A percentile compares a stretch with the other conserved stretches of the same genome.
Conservation (phyloP, 1,140 invertebrate genomes). For the Aphidius gifuensis region DNA sequence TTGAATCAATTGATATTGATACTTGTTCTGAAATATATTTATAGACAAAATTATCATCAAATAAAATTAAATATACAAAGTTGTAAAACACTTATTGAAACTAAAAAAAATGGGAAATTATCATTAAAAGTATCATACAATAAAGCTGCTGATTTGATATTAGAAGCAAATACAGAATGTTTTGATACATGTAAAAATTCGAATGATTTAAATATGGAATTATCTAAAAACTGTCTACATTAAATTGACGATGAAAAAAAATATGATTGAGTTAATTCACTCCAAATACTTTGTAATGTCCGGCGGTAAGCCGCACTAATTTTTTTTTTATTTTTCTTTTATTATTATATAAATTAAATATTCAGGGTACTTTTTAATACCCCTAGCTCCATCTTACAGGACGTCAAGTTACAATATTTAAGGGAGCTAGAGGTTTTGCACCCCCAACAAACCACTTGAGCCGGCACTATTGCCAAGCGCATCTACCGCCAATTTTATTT, state of each 20-base stretch:
- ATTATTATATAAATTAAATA: too few relatives aligned
- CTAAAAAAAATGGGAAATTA: constrained; percentile 39
- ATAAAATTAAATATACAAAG: constrained; percentile 44
- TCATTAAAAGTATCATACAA: constrained; percentile 57
- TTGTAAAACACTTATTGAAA: constrained; percentile 44
- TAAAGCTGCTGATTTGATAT: constrained; percentile 57
- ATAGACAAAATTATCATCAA: constrained; percentile 42
- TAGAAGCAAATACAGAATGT: constrained; percentile 63
- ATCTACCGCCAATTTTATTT: too few relatives aligned
- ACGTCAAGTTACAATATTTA: too few relatives aligned
- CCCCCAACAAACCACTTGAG: too few relatives aligned
- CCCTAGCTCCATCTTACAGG: too few relatives aligned
- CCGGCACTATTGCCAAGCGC: too few relatives aligned
- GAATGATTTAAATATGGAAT: constrained; percentile 62
- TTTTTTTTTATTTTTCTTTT: too few relatives aligned
- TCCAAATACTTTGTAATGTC: constrained; percentile 64
- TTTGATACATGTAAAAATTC: constrained; percentile 65
- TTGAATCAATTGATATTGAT: constrained; percentile 47
- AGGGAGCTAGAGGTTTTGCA: too few relatives aligned
- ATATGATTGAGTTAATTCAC: constrained; percentile 62
- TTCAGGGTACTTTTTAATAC: too few relatives aligned
- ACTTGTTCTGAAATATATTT: constrained; percentile 53
- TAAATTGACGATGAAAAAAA: constrained; percentile 61
- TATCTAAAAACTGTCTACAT: constrained; percentile 63
- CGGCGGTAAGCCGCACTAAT: too few relatives aligned